Base-by-base conservation (phyloP, 2,888 invertebrate species). In the Laothoe populi region DNA sequence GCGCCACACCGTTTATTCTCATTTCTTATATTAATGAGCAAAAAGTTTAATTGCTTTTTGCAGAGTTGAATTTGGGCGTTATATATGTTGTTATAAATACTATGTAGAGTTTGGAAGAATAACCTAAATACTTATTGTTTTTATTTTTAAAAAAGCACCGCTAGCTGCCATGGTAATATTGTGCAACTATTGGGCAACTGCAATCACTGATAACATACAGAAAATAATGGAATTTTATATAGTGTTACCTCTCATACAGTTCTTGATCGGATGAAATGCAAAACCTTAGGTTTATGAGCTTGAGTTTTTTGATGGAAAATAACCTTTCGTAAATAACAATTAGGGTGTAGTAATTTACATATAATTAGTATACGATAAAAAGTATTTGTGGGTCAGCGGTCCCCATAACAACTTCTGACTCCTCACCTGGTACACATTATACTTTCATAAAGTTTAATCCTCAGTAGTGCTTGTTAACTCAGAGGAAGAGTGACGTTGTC, bases 1-100 rank as follows among this genome's bases (percentile, higher is more conserved):
- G 65, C 66, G 70, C 59, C 44, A 3, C 70, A 64, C 75, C 31
- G 60, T 72, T 73, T 76, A 69, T 74, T 73, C 75, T 67, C 77
- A 75, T 79, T 82, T 77, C 79, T 53, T 53, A 73, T 73, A 71
- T 70, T 82, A 86, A 87, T 81, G 82, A 83, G 82, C 77, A 83
- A 85, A 84, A 87, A 86, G 73, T 79, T 78, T 88, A 88, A 89
- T 89, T 87, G 86, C 83, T 53, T 31, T 53, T 53, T 69, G 1
- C 42, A 59, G 59, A 35, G 31, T 19, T 8, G 31, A 16, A 49
- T 31, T 16, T 49, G 16, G 49, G 2, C 0, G 2, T 24, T 24
- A 19, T 1, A 1, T 38, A 38, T 3, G 38, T 38, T 10, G 10
- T 1, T 10, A 31, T 8, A 31, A 31, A 5, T 31, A 31, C 13